These are phyloP conservation scores for Protula sp. DNA, from an alignment of 2,888 invertebrate genomes.

Conservation along the genomic window DNA sequence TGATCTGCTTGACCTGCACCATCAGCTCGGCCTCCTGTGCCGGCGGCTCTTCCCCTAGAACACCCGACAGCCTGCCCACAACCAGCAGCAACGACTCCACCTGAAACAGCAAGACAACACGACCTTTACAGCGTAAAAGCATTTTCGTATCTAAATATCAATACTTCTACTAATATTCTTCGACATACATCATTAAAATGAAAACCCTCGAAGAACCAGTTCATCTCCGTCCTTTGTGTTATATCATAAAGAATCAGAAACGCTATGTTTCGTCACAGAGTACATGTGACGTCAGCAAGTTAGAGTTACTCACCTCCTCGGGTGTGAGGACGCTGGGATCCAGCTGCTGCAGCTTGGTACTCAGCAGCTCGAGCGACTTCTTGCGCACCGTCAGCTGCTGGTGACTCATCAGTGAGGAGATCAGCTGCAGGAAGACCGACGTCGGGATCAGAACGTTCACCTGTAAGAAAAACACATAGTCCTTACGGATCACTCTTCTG, in stretches of 20 bases:
- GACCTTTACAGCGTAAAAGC: too few species aligned
- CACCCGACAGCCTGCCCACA: not conserved
- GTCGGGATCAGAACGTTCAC: slow-evolving; percentile 65
- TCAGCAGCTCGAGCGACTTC: slow-evolving; percentile 79
- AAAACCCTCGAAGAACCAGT: too few species aligned
- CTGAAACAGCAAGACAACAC: slow-evolving; percentile 8
- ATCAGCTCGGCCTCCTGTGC: too few species aligned
- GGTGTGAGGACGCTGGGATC: slow-evolving; percentile 52
- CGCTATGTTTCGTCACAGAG: too few species aligned
- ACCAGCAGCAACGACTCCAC: slow-evolving; percentile 13
- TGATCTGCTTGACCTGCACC: slow-evolving; percentile 74
- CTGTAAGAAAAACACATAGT: slow-evolving; percentile 25
- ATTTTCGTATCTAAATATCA: too few species aligned
- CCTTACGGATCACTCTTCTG: not conserved
- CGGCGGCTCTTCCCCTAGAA: too few species aligned
- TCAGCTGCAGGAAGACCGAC: slow-evolving; percentile 71
- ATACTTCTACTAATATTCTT: too few species aligned
- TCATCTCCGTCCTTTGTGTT: too few species aligned
- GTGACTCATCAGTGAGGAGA: slow-evolving; percentile 68
- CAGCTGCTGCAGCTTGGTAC: slow-evolving; percentile 65
- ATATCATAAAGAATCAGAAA: too few species aligned
- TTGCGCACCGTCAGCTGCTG: slow-evolving; percentile 67
- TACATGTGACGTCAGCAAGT: too few species aligned
- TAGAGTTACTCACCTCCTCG: slow-evolving; percentile 27
- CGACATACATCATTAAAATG: too few species aligned